Evolutionary conservation across 1,140 invertebrate species (phyloP), one percentile per base, ranked within the genome.

Genomic region (Philotrypesis tridentata): DNA sequence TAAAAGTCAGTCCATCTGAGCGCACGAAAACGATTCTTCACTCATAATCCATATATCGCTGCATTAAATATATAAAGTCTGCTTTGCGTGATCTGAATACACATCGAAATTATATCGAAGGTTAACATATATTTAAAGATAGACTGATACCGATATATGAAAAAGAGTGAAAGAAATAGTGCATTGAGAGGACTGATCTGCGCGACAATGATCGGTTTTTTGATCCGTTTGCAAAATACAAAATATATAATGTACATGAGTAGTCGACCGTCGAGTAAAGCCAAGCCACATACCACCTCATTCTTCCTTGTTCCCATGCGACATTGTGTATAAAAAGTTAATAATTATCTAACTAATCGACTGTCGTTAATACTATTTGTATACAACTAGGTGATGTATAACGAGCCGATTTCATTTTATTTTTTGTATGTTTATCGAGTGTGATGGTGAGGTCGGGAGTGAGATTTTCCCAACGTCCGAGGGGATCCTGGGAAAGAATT

Each of bases 321-420:
- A 76, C 4, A 27, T 25, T 61, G 17, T 76, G 80, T 82, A 76
- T 25, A 76, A 67, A 17, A 55, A 55, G 5, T 21, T 21, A n/a
- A 43, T 43, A 43, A 43, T n/a, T 70, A 70, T 80, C 14, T 12
- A 82, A 76, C 12, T 77, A 76, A 31, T 29, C 67, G 25, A 82
- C 63, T 81, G 29, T 82, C 71, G 43, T 81, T 75, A 82, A 70
- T 70, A 33, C 73, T 76, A 71, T 61, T 82, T 82, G 17, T 81
- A 75, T 33, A 60, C 79, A 33, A 63, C 27, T 75, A 70, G 27
- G 31, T 55, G 48, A 60, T 4, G 23, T 70, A 31, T 73, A 67
- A 33, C 33, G 17, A 67, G 9, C 61, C 60, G 71, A 74, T 43
- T 65, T 67, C 6, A 37, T 75, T 65, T 65, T 33, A 29, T 40